phyloP scores from a whole-genome alignment of 2,888 invertebrate species.

The Saturnia pavonia region DNA sequence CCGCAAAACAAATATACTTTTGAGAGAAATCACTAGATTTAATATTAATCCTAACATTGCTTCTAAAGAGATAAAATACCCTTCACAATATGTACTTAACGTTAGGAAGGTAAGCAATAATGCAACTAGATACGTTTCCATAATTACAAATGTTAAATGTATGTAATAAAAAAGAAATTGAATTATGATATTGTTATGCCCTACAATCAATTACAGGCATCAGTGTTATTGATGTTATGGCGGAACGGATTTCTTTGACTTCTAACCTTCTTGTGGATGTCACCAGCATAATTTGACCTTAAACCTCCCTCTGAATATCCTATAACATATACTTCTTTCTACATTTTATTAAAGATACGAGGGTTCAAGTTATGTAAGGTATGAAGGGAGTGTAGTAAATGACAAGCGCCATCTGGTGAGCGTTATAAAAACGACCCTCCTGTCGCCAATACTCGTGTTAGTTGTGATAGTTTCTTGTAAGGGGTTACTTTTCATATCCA shows the following conservation, averaged over 20 bases:
- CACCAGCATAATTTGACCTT: slow-evolving; percentile 45
- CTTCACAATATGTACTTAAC: no score
- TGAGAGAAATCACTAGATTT: no score
- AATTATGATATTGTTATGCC: slow-evolving; percentile 73
- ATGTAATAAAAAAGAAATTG: slow-evolving; percentile 39
- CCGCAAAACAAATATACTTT: no score
- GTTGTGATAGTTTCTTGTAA: slow-evolving; percentile 73
- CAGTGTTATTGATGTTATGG: slow-evolving; percentile 69
- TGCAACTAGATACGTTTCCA: no score
- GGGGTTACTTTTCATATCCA: slow-evolving; percentile 35
- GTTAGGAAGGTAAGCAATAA: no score
- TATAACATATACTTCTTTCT: not conserved
- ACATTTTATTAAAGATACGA: slow-evolving; percentile 25
- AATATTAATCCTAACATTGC: no score
- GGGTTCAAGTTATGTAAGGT: slow-evolving; percentile 42
- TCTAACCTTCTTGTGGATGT: slow-evolving; percentile 60
- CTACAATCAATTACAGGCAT: slow-evolving; percentile 65
- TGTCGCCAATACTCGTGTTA: slow-evolving; percentile 63
- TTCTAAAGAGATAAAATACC: no score
- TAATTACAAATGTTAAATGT: slow-evolving; percentile 12
- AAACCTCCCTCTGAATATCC: slow-evolving; percentile 1
- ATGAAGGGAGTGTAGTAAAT: slow-evolving; percentile 65
- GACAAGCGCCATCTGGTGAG: slow-evolving; percentile 75
- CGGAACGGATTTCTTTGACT: slow-evolving; percentile 73
- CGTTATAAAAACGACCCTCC: slow-evolving; percentile 77